These are phyloP conservation scores for Acrobeloides nanus DNA, from an alignment of 2,888 invertebrate species.

Conservation along the genomic window DNA sequence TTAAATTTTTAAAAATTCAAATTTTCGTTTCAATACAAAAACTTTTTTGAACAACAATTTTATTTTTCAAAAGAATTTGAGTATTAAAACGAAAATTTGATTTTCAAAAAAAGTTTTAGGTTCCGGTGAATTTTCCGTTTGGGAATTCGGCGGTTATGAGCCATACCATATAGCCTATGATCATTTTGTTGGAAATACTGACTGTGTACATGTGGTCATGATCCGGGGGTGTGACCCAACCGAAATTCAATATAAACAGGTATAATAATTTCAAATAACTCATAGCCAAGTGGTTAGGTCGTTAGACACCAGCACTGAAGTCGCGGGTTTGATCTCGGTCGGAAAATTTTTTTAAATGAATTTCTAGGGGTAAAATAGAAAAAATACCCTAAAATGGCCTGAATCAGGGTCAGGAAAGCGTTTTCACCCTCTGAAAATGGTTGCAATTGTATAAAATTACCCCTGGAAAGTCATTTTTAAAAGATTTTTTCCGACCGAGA, in stretches of 20 bases:
- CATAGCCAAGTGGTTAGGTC: neutral
- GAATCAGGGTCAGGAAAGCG: too few relatives aligned
- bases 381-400: too few relatives aligned
- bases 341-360: too few relatives aligned
- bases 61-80: too few relatives aligned
- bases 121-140: conserved; percentile 64
- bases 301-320: too few relatives aligned
- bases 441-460: too few relatives aligned
- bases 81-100: too few relatives aligned
- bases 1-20: conserved; percentile 1
- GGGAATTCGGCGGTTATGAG: conserved; percentile 73
- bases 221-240: conserved; percentile 66
- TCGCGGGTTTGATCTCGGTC: neutral
- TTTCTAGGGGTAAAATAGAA: too few relatives aligned
- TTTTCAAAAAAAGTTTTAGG: conserved; percentile 12
- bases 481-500: too few relatives aligned
- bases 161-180: conserved; percentile 66
- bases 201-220: conserved; percentile 64
- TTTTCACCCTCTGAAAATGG: too few relatives aligned
- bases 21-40: neutral
- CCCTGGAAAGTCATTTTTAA: too few relatives aligned
- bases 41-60: too few relatives aligned
- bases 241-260: conserved; percentile 57
- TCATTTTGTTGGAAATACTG: conserved; percentile 65
- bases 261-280: conserved; percentile 47